Percentiles rank a stretch among this genome's conserved stretches.
phyloP scores from a whole-genome alignment of 2,113 vertebrate species.

The Azemiops feae region DNA sequence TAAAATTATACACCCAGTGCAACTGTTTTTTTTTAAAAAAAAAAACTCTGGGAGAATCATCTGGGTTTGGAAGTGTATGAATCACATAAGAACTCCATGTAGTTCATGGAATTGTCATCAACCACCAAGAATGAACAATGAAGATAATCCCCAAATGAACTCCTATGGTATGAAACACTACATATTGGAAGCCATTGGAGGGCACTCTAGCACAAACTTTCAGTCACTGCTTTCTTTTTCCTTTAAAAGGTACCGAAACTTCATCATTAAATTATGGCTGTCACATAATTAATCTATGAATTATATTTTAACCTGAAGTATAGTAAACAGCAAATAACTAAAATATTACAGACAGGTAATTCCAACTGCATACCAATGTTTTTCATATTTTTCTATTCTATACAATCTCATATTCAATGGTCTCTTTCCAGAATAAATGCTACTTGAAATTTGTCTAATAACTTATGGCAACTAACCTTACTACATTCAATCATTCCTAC shows the following conservation, averaged over 20 bases:
- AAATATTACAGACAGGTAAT: neutral
- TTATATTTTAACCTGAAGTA: neutral
- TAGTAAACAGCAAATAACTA: neutral
- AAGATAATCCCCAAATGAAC: neutral
- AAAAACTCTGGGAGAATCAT: neutral
- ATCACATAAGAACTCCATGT: neutral
- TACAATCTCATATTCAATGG: neutral
- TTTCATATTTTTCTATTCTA: neutral
- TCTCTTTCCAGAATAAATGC: neutral
- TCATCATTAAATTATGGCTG: neutral
- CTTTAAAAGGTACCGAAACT: neutral
- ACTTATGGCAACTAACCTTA: neutral
- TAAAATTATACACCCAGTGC: neutral
- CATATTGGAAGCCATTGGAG: neutral
- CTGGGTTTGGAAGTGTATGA: neutral
- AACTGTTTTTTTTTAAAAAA: neutral
- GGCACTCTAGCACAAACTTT: conserved; percentile 1
- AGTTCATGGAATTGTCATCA: neutral
- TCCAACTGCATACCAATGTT: neutral
- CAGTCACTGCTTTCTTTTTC: too few species aligned
- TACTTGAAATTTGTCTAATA: neutral
- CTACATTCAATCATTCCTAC: neutral
- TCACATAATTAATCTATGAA: neutral
- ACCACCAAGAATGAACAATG: neutral
- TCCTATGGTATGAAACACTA: neutral